Evolutionary conservation across 2,888 invertebrate species (phyloP).

Genomic region (Arenicola marina): DNA sequence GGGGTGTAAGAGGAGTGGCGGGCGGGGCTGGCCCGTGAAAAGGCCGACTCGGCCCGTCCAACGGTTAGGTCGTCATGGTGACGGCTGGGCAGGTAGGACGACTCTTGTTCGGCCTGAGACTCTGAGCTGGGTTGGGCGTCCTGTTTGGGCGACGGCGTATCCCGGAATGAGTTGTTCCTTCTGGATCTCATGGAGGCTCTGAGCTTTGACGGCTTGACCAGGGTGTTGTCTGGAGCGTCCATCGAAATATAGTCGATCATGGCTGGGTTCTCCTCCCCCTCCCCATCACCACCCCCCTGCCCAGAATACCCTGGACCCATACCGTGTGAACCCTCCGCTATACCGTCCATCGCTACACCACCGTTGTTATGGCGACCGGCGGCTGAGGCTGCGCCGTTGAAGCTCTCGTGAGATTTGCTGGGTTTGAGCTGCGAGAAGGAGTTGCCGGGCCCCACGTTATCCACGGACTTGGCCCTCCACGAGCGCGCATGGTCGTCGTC

Average conservation of each 20-base stretch:
- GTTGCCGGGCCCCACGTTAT: not conserved
- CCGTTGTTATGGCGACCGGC: not conserved
- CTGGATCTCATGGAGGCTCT: constrained; percentile 28
- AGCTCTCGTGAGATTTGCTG: not conserved
- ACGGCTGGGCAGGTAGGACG: no score
- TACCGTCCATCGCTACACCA: not conserved
- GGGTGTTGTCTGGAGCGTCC: constrained; percentile 31
- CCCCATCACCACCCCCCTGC: not conserved
- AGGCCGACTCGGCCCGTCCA: no score
- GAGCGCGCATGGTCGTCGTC: no score
- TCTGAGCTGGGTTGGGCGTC: not conserved
- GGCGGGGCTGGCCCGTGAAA: no score
- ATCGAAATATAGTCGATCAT: constrained; percentile 27
- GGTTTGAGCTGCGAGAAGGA: not conserved
- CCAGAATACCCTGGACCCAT: not conserved
- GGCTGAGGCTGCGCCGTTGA: not conserved
- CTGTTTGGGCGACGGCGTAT: not conserved
- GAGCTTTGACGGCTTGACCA: constrained; percentile 34
- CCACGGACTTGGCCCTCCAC: not conserved
- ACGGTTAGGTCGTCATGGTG: no score
- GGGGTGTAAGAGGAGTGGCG: no score
- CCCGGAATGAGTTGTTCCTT: not conserved
- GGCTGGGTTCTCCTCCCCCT: not conserved
- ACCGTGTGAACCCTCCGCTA: not conserved
- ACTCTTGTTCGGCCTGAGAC: not conserved